Evolutionary conservation across 2,888 invertebrate species (phyloP), one percentile per base, ranked within the genome.

Genomic region (Ariolimax columbianus): DNA sequence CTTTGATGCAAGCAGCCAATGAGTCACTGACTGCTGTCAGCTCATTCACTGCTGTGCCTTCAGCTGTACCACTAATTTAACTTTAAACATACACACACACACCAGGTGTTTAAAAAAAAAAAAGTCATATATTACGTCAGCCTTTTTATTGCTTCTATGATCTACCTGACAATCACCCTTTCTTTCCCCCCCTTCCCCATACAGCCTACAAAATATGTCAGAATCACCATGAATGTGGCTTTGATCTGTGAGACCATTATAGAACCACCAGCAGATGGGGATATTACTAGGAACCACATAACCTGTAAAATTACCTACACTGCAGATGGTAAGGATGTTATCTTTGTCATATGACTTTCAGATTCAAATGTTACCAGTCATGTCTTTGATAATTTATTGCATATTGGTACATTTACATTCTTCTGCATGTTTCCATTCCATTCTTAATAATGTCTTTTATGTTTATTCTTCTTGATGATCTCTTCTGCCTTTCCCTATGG

Each of bases 251-350:
- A 99, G 95, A 99, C 98, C 86, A 95, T 97, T 92, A 96, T 97
- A 91, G 97, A 97, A 91, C 96, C 97, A 55, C 97, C 97, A 47
- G 96, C 97, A 94, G 96, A 96, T 93, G 89, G 92, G 14, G 95
- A 96, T 86, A 95, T 97, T 90, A 96, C 96, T 55, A 95, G 99
- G 89, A 97, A 98, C 91, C 97, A 99, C 94, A 95, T 99, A 92
- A 97, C 97, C 84, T 99, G 99, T 95, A 98, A 98, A 96, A 98
- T 99, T 93, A 98, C 98, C 14, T 99, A 99, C 94, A 99, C 99
- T 95, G 99, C 99, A 91, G 93, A 93, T 88, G 93, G 94, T 94
- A 88, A 73, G 36, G 23, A 43, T 43, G n/a, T n/a, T 63, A n/a
- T n/a, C 59, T 26, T 63, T 55, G 7, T 55, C 3, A 23, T 55